Evolutionary conservation across 2,888 invertebrate species (phyloP).

Genomic region (Noctua pronuba): DNA sequence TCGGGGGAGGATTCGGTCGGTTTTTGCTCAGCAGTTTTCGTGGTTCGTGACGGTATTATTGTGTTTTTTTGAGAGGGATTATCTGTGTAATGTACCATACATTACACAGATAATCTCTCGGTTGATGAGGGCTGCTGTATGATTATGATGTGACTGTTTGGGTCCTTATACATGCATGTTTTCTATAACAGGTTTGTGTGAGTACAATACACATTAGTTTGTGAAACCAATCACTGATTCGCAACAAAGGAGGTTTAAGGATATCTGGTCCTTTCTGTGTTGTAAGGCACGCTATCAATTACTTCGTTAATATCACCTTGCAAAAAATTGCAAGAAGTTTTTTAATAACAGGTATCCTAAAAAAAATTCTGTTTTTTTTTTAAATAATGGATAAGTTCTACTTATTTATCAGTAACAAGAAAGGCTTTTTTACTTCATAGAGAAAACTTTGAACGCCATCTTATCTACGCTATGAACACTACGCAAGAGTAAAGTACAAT

Average conservation of each 20-base stretch:
- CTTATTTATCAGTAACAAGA: neutral
- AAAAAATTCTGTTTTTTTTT: neutral
- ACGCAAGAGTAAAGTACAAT: neutral
- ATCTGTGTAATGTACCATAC: constrained; percentile 29
- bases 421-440: neutral
- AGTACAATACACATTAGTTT: no score
- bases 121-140: constrained; percentile 20
- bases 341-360: neutral
- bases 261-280: neutral
- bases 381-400: neutral
- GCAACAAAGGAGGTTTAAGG: neutral
- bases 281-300: neutral
- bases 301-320: neutral
- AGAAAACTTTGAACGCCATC: neutral
- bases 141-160: constrained; percentile 5
- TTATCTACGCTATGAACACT: neutral
- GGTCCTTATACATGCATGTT: neutral
- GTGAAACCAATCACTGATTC: neutral
- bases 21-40: constrained; percentile 64
- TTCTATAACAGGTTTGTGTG: neutral
- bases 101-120: no score
- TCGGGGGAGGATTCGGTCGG: constrained; percentile 60
- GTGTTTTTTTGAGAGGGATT: constrained; percentile 53
- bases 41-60: constrained; percentile 48
- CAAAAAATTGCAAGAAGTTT: neutral